A percentile compares a stretch with the other conserved stretches of the same genome.
Conservation (phyloP, 2,888 invertebrate genomes). For the Ethmia dodecea region DNA sequence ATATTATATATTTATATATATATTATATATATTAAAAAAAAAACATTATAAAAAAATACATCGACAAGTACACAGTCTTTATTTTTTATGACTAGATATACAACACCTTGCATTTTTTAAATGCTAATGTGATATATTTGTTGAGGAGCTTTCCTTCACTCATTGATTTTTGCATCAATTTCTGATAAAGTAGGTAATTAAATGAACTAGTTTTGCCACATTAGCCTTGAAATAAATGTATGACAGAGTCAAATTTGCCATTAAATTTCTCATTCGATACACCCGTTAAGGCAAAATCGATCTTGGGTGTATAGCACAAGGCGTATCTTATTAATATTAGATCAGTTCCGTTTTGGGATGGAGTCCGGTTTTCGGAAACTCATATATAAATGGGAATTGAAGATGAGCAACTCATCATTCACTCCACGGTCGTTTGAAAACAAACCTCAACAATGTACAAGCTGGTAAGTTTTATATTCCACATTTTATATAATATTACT, state of each 20-base stretch:
- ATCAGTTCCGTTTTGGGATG: constrained; percentile 15
- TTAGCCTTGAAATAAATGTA: constrained; percentile 23
- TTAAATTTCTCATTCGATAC: constrained; percentile 11
- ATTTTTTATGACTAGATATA: no score
- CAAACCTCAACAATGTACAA: constrained; percentile 25
- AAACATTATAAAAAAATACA: no score
- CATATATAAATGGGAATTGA: constrained; percentile 23
- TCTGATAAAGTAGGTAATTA: constrained; percentile 10
- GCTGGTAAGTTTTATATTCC: constrained; percentile 21
- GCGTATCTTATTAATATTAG: constrained; percentile 11
- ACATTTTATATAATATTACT: not conserved
- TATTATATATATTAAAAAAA: no score
- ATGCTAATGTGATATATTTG: no score
- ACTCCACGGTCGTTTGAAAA: constrained; percentile 20
- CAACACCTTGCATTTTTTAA: no score
- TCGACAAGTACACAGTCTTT: no score
- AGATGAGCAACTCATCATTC: constrained; percentile 23
- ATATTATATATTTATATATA: no score
- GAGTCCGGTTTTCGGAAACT: constrained; percentile 22
- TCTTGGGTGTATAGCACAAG: constrained; percentile 11
- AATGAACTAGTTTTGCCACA: constrained; percentile 15
- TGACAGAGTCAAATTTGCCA: constrained; percentile 16
- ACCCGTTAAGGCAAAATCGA: constrained; percentile 11
- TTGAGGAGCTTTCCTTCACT: no score
- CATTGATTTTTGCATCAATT: no score